phyloP scores from a whole-genome alignment of 2,113 vertebrate genomes.

The Phyllostomus hastatus region DNA sequence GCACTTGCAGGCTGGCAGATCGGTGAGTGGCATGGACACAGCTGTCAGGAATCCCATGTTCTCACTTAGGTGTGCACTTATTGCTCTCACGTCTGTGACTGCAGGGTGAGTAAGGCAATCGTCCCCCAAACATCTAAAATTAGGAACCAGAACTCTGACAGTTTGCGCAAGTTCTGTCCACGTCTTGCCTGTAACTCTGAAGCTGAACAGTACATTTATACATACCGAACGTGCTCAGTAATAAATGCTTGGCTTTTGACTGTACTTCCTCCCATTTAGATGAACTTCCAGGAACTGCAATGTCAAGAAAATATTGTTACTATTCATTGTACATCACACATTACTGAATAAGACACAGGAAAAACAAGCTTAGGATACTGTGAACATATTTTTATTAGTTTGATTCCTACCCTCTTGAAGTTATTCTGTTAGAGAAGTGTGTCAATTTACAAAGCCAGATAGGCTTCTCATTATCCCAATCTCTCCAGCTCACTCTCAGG shows the following conservation, averaged over 20 bases:
- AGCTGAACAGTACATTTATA: constrained; percentile 94
- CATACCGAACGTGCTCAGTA: constrained; percentile 91
- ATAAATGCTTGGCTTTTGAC: constrained; percentile 88
- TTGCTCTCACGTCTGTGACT: constrained; percentile 78
- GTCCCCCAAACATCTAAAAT: constrained; percentile 68
- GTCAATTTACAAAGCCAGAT: background rate
- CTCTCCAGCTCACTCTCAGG: background rate
- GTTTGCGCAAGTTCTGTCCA: constrained; percentile 82
- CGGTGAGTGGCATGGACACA: background rate
- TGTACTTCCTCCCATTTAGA: constrained; percentile 96
- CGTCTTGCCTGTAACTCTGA: constrained; percentile 88
- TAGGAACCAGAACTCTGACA: constrained; percentile 88
- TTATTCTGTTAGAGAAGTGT: background rate
- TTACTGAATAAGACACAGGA: background rate
- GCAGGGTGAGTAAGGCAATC: constrained; percentile 52
- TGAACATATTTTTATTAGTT: background rate
- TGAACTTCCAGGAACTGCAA: constrained; percentile 89
- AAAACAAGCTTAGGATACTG: background rate
- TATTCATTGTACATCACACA: background rate
- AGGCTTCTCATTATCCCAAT: background rate
- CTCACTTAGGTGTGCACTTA: constrained; percentile 72
- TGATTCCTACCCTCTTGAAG: background rate
- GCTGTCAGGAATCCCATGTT: constrained; percentile 38
- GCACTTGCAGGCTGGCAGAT: background rate
- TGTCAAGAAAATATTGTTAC: constrained; percentile 55